Percentiles rank a stretch among this genome's conserved stretches.
phyloP scores from a whole-genome alignment of 2,888 invertebrate genomes.

The Horisme vitalbata region DNA sequence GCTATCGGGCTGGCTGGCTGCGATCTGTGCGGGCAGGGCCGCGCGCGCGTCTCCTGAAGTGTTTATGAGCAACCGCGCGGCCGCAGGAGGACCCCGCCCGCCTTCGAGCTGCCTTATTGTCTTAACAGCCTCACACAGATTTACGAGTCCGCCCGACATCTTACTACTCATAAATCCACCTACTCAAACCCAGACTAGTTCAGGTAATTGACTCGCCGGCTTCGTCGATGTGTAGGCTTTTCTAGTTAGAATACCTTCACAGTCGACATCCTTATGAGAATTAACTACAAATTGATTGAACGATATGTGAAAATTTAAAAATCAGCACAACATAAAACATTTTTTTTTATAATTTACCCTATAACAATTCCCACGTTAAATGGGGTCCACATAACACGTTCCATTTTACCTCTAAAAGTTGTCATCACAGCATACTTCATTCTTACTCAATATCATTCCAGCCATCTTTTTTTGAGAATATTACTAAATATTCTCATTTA shows the following conservation, averaged over 20 bases:
- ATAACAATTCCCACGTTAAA: too few species aligned
- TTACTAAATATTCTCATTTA: too few species aligned
- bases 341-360: background rate
- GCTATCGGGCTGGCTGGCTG: slow-evolving; percentile 60
- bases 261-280: slow-evolving; percentile 5
- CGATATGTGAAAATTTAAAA: too few species aligned
- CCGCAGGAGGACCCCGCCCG: slow-evolving; percentile 53
- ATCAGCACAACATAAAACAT: too few species aligned
- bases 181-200: slow-evolving; percentile 32
- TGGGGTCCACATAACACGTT: background rate
- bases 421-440: too few species aligned
- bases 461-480: too few species aligned
- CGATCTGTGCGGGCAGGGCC: slow-evolving; percentile 71
- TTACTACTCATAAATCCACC: slow-evolving; percentile 54
- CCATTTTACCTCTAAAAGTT: background rate
- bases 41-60: slow-evolving; percentile 53
- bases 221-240: slow-evolving; percentile 23
- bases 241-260: slow-evolving; percentile 19
- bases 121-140: slow-evolving; percentile 67
- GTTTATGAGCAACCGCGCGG: slow-evolving; percentile 54
- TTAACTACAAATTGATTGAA: background rate
- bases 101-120: slow-evolving; percentile 74
- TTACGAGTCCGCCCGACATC: slow-evolving; percentile 61
- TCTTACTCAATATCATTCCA: too few species aligned
- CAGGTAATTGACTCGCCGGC: slow-evolving; percentile 23